Evolutionary conservation across 2,113 vertebrate genomes (phyloP).

Genomic region (Uropsilus gracilis): DNA sequence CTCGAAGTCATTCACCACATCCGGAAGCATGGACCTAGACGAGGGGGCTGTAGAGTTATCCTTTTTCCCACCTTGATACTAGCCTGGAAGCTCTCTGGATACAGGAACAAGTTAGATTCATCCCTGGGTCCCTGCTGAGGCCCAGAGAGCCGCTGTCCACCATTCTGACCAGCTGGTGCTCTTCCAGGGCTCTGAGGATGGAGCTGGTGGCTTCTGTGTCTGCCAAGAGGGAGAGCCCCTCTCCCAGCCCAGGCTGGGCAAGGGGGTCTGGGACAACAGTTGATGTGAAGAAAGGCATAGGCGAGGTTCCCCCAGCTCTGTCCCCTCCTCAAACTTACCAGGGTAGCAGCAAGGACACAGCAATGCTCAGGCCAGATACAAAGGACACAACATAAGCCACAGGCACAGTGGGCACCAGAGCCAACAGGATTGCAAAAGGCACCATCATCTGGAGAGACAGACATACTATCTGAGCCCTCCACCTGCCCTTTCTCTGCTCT

Average conservation of each 20-base stretch:
- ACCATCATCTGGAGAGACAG: conserved; percentile 91
- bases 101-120: not conserved
- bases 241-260: not conserved
- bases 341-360: conserved; percentile 94
- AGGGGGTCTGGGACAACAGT: not conserved
- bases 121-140: not conserved
- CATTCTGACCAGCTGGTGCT: not conserved
- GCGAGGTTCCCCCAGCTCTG: too few species aligned
- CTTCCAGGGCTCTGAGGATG: not conserved
- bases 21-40: conserved; percentile 96
- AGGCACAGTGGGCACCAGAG: conserved; percentile 90
- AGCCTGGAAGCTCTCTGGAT: not conserved
- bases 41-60: not conserved
- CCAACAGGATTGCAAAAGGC: conserved; percentile 94
- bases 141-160: not conserved
- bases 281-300: not conserved
- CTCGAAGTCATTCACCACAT: conserved; percentile 96
- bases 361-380: conserved; percentile 94
- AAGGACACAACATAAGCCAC: conserved; percentile 94
- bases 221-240: not conserved
- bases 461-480: not conserved
- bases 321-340: conserved; percentile 87
- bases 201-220: not conserved
- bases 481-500: not conserved
- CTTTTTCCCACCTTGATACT: too few species aligned